Evolutionary conservation across 92 coral and sea anemone species (phyloP).

Genomic region (Chrysogorgia sp.): DNA sequence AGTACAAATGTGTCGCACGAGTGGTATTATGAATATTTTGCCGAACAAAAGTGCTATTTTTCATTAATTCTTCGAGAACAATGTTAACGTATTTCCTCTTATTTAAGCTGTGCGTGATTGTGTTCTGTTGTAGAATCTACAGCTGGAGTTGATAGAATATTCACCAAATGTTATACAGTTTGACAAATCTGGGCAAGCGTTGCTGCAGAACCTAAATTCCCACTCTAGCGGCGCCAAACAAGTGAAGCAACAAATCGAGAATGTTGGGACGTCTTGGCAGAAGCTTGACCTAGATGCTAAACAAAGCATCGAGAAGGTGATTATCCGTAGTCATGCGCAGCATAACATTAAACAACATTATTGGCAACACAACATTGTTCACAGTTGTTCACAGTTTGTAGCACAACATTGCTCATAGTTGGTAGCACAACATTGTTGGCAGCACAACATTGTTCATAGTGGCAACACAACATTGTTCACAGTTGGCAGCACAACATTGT

Average conservation of each 20-base stretch:
- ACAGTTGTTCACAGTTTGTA: no score
- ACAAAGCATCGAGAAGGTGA: slow-evolving; percentile 82
- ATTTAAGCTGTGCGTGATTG: not conserved
- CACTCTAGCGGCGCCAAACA: slow-evolving; percentile 51
- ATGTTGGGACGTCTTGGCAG: slow-evolving; percentile 93
- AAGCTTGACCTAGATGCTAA: slow-evolving; percentile 81
- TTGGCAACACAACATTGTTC: not conserved
- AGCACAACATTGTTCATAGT: no score
- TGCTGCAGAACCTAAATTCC: slow-evolving; percentile 8
- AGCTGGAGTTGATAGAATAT: slow-evolving; percentile 1
- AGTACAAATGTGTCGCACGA: no score
- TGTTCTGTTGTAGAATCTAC: not conserved
- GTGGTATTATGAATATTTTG: no score
- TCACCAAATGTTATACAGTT: slow-evolving; percentile 22
- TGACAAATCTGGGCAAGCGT: slow-evolving; percentile 10
- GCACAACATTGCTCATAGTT: no score
- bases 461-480: no score
- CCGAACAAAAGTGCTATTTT: no score
- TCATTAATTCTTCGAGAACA: no score
- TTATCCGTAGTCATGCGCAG: no score
- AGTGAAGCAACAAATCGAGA: slow-evolving; percentile 76
- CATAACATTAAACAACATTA: not conserved
- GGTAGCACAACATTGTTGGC: no score
- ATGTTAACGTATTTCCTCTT: no score
- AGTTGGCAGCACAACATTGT: no score